Conservation (phyloP, 2,113 vertebrate species). For the Anhinga anhinga region DNA sequence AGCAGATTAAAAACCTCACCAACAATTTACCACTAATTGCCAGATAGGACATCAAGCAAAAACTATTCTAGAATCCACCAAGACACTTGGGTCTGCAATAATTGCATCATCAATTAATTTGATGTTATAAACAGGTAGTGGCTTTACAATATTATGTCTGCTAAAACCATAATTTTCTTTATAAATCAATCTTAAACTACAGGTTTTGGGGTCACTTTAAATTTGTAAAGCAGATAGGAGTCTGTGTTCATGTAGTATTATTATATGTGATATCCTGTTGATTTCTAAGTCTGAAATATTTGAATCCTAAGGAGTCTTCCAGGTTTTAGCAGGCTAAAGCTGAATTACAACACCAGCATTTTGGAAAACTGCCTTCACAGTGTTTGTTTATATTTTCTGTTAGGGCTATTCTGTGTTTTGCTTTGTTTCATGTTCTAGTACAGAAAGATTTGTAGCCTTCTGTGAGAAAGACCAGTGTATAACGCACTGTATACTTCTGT, state of each 20-base stretch:
- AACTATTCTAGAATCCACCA: not conserved
- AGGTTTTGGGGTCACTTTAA: not conserved
- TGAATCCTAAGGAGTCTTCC: not conserved
- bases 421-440: not conserved
- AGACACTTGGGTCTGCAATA: not conserved
- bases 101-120: not conserved
- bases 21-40: not conserved
- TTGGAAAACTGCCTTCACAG: not conserved
- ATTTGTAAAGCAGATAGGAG: not conserved
- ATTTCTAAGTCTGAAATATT: not conserved
- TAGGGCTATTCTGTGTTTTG: not conserved
- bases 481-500: not conserved
- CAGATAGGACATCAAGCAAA: not conserved
- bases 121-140: not conserved
- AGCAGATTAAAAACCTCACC: slow-evolving; percentile 16
- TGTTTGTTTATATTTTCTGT: not conserved
- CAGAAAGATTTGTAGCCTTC: not conserved
- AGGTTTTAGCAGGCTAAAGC: not conserved
- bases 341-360: not conserved
- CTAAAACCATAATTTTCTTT: not conserved
- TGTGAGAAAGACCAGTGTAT: not conserved
- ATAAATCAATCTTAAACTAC: not conserved
- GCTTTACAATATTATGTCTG: not conserved
- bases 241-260: not conserved
- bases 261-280: not conserved